These are phyloP conservation scores for Catotricha subobsoleta DNA, from an alignment of 2,888 invertebrate species.

Conservation along the genomic window DNA sequence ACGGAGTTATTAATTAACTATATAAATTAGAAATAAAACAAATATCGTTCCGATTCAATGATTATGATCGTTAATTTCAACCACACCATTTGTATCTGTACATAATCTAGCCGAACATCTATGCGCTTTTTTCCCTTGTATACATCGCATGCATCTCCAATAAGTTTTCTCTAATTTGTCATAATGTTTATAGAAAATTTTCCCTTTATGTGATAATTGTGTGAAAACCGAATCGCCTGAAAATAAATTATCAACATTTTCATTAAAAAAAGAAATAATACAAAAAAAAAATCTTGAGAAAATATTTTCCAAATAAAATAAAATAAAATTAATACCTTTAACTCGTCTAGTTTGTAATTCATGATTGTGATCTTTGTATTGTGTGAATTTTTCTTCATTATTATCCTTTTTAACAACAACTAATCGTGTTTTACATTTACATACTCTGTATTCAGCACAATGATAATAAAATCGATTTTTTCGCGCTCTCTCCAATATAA, in stretches of 20 bases:
- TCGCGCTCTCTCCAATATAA: constrained; percentile 8
- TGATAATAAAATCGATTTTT: constrained; percentile 9
- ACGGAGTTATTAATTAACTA: not conserved
- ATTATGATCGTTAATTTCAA: not conserved
- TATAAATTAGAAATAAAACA: not conserved
- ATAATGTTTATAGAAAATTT: constrained; percentile 10
- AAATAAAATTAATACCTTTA: too few species aligned
- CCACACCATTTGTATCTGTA: constrained; percentile 3
- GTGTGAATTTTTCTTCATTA: constrained; percentile 2
- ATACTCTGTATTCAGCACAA: constrained; percentile 2
- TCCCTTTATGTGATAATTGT: constrained; percentile 9
- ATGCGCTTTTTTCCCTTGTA: not conserved
- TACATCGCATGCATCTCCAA: constrained; percentile 10
- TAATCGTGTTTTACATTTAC: constrained; percentile 9
- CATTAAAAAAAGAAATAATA: constrained; percentile 3
- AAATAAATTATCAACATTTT: not conserved
- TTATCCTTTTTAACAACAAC: constrained; percentile 3
- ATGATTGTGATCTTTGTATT: constrained; percentile 10
- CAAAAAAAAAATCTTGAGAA: not conserved
- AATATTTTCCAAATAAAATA: too few species aligned
- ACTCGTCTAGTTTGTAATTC: not conserved
- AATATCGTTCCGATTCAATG: not conserved
- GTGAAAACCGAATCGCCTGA: not conserved
- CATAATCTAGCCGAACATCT: constrained; percentile 10
- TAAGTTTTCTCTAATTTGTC: constrained; percentile 6